phyloP scores from a whole-genome alignment of 2,888 invertebrate genomes.

The Sympetrum striolatum region DNA sequence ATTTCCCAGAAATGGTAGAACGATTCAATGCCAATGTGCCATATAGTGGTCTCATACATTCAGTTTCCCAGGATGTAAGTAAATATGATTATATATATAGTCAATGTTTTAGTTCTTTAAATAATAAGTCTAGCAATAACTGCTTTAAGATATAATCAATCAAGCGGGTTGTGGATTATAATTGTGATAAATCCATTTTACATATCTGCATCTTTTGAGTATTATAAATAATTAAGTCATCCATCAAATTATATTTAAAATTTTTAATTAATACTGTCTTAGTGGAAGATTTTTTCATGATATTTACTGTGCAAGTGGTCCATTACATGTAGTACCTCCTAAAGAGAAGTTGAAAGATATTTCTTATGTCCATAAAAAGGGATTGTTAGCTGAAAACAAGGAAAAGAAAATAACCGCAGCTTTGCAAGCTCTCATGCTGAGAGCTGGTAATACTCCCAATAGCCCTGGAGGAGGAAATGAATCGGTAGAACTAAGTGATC shows the following conservation, averaged over 20 bases:
- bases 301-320: too few species aligned
- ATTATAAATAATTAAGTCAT: too few species aligned
- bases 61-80: constrained; percentile 94
- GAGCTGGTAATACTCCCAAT: constrained; percentile 71
- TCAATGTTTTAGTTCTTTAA: constrained; percentile 2
- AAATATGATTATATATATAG: constrained; percentile 46
- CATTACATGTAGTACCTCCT: too few species aligned
- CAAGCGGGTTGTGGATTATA: too few species aligned
- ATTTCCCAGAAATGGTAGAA: constrained; percentile 82
- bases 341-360: too few species aligned
- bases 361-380: constrained; percentile 63
- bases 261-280: too few species aligned
- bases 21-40: constrained; percentile 98
- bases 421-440: constrained; percentile 81
- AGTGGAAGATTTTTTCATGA: too few species aligned
- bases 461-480: constrained; percentile 5
- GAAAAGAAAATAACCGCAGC: constrained; percentile 94
- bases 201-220: too few species aligned
- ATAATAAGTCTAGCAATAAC: too few species aligned
- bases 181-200: too few species aligned
- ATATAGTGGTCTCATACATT: constrained; percentile 95
- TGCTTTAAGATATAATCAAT: too few species aligned
- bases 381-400: constrained; percentile 96
- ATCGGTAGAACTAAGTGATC: neutral
- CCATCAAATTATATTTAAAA: too few species aligned